Conservation (phyloP, 1,140 invertebrate species). For the Periplaneta americana region DNA sequence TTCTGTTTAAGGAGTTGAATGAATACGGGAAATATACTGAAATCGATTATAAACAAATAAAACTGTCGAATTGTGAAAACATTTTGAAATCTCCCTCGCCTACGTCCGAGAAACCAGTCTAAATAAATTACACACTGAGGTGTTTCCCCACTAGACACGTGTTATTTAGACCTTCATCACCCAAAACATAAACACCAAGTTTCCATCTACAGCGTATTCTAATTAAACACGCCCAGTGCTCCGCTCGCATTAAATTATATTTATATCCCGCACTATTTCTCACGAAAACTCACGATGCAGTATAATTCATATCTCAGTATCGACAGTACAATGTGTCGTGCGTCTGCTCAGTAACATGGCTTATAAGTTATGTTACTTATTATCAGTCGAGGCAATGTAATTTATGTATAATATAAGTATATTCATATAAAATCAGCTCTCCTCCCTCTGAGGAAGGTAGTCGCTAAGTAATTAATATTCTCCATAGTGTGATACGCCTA, state of each 20-base stretch:
- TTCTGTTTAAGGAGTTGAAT: too few relatives aligned
- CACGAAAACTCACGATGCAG: not conserved
- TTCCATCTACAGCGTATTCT: not conserved
- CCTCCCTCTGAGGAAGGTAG: not conserved
- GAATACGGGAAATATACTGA: too few relatives aligned
- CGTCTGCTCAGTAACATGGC: not conserved
- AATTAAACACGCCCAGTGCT: not conserved
- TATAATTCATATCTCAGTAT: not conserved
- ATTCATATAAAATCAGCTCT: not conserved
- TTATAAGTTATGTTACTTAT: not conserved
- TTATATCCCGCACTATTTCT: not conserved
- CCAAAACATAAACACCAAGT: not conserved
- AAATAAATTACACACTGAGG: not conserved
- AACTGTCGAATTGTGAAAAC: not conserved
- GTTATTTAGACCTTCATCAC: not conserved
- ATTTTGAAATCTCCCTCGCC: not conserved
- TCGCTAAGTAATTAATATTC: not conserved
- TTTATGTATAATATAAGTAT: not conserved
- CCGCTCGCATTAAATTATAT: not conserved
- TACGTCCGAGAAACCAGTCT: not conserved
- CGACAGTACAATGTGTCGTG: not conserved
- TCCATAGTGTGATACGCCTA: not conserved
- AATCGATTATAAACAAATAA: too few relatives aligned
- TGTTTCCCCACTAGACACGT: not conserved
- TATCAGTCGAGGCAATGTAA: not conserved